Percentiles rank a stretch among this genome's conserved stretches.
Conservation (phyloP, 2,113 vertebrate genomes). For the Oreochromis tanganicae region DNA sequence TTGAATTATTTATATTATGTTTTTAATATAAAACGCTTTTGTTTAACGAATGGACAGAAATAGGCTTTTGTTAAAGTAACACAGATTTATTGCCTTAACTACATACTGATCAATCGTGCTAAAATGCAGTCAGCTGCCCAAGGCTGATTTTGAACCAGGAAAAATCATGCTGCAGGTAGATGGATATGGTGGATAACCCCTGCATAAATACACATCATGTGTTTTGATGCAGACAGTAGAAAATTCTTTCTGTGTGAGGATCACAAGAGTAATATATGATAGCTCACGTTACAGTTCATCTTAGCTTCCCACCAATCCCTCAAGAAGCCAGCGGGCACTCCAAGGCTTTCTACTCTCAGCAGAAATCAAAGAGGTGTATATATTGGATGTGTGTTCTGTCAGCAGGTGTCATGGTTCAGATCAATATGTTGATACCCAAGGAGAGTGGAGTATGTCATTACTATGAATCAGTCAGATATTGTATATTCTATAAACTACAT, state of each 20-base stretch:
- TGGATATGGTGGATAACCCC: not conserved
- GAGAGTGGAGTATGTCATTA: not conserved
- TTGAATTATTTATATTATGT: not conserved
- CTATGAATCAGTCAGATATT: not conserved
- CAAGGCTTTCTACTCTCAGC: constrained; percentile 16
- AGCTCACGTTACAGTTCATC: not conserved
- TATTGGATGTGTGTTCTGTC: constrained; percentile 46
- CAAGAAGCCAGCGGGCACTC: not conserved
- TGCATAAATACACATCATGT: not conserved
- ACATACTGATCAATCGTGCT: not conserved
- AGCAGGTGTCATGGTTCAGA: constrained; percentile 44
- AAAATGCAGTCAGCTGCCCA: not conserved
- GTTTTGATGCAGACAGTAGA: not conserved
- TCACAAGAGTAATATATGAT: not conserved
- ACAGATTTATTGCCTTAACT: not conserved
- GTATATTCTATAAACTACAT: not conserved
- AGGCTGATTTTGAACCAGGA: not conserved
- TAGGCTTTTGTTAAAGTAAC: not conserved
- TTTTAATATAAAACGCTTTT: not conserved
- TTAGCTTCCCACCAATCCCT: not conserved
- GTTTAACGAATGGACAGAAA: not conserved
- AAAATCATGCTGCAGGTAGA: not conserved
- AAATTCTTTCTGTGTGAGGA: not conserved
- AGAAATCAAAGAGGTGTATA: constrained; percentile 48
- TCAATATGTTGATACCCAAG: constrained; percentile 45